Conservation (phyloP, 2,888 invertebrate genomes). For the Slavum lentiscoides region DNA sequence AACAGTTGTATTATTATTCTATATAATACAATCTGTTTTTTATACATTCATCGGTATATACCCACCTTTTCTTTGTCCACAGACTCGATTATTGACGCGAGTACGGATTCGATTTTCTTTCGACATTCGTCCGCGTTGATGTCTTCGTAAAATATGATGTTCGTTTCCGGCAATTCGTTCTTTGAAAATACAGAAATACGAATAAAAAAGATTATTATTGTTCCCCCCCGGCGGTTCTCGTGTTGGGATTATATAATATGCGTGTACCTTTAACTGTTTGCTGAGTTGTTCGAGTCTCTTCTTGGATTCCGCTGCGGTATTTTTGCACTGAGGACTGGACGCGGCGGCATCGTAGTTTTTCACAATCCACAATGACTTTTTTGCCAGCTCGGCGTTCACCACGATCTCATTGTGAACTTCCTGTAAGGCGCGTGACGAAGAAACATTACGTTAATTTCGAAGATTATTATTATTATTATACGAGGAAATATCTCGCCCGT, state of each 20-base stretch:
- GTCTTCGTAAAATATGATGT: slow-evolving; percentile 48
- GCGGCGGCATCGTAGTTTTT: not conserved
- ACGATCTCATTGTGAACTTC: slow-evolving; percentile 81
- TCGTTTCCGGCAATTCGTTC: slow-evolving; percentile 54
- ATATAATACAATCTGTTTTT: too few relatives aligned
- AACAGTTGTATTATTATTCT: not conserved
- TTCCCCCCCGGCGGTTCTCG: not conserved
- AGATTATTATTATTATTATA: not conserved
- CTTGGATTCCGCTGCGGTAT: slow-evolving; percentile 65
- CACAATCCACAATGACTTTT: slow-evolving; percentile 78
- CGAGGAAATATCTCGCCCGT: not conserved
- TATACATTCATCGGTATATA: not conserved
- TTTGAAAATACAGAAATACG: not conserved
- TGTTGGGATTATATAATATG: not conserved
- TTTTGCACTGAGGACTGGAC: slow-evolving; percentile 18
- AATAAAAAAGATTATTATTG: not conserved
- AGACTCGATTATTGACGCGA: slow-evolving; percentile 42
- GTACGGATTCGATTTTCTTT: slow-evolving; percentile 45
- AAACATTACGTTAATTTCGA: not conserved
- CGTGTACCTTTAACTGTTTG: slow-evolving; percentile 70
- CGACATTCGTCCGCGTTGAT: slow-evolving; percentile 23
- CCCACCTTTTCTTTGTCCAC: slow-evolving; percentile 53
- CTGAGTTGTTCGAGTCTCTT: slow-evolving; percentile 72
- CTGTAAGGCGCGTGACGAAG: slow-evolving; percentile 59
- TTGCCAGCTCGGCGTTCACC: slow-evolving; percentile 74